phyloP scores from a whole-genome alignment of 2,797 vertebrate genomes.

The Alectoris magna region DNA sequence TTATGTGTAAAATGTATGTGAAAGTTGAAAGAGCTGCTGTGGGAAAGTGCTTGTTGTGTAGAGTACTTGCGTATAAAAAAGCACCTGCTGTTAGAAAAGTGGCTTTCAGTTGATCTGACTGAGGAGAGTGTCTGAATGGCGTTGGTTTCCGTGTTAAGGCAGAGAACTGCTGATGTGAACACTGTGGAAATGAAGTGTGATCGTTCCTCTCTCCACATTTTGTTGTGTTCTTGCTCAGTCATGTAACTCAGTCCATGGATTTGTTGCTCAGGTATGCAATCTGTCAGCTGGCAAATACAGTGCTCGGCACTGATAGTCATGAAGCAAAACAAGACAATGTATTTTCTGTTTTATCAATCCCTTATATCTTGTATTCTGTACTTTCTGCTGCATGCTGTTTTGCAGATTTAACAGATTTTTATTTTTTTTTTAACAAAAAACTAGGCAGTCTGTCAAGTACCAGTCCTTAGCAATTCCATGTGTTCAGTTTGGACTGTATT shows the following conservation, averaged over 20 bases:
- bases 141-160: not conserved
- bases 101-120: not conserved
- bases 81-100: not conserved
- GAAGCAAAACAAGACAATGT: not conserved
- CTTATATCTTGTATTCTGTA: not conserved
- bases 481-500: not conserved
- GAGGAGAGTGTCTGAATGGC: not conserved
- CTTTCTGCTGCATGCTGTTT: not conserved
- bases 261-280: not conserved
- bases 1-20: not conserved
- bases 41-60: not conserved
- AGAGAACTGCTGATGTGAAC: not conserved
- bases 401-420: not conserved
- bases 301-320: not conserved
- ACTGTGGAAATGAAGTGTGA: not conserved
- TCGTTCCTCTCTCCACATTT: not conserved
- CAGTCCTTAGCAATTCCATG: not conserved
- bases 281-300: not conserved
- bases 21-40: not conserved
- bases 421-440: not conserved
- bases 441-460: not conserved
- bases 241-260: not conserved
- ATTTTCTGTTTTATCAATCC: not conserved
- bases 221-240: not conserved
- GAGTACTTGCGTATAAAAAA: not conserved